Percentiles rank a stretch among this genome's conserved stretches.
Evolutionary conservation across 2,888 invertebrate species (phyloP).

Genomic region (Chrysotoxum bicinctum): DNA sequence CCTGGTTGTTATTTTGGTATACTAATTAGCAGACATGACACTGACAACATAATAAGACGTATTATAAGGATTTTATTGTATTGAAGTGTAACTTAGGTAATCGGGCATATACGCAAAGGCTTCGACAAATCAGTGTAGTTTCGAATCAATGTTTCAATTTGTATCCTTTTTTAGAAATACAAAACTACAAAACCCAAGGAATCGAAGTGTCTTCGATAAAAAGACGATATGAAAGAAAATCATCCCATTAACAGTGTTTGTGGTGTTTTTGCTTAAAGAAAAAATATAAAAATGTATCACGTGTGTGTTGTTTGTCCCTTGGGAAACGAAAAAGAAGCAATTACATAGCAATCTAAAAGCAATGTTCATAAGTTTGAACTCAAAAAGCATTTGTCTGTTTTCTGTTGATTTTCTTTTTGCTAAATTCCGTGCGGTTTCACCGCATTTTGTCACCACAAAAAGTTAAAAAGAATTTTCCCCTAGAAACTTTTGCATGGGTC

Average conservation of each 20-base stretch:
- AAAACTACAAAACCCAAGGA: no score
- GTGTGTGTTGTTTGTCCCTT: not conserved
- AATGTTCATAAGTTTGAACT: slow-evolving; percentile 60
- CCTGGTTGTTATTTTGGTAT: slow-evolving; percentile 9
- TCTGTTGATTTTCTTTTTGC: slow-evolving; percentile 49
- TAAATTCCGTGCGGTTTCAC: slow-evolving; percentile 40
- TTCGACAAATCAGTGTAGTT: no score
- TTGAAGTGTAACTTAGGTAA: no score
- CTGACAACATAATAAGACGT: slow-evolving; percentile 6
- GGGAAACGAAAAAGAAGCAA: slow-evolving; percentile 21
- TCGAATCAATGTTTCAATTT: no score
- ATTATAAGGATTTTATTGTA: slow-evolving; percentile 9
- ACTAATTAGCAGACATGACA: slow-evolving; percentile 17
- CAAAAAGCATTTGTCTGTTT: slow-evolving; percentile 69
- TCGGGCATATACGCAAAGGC: no score
- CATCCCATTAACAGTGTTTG: not conserved
- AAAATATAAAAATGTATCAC: not conserved
- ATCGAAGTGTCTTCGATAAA: not conserved
- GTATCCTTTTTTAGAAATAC: no score
- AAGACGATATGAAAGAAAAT: not conserved
- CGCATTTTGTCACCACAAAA: slow-evolving; percentile 46
- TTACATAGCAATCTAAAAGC: slow-evolving; percentile 50
- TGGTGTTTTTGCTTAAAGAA: not conserved
- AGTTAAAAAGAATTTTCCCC: slow-evolving; percentile 41
- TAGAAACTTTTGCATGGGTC: slow-evolving; percentile 38